These are phyloP conservation scores for Ptychochromis oligacanthus DNA, from an alignment of 2,113 vertebrate species.

Conservation along the genomic window DNA sequence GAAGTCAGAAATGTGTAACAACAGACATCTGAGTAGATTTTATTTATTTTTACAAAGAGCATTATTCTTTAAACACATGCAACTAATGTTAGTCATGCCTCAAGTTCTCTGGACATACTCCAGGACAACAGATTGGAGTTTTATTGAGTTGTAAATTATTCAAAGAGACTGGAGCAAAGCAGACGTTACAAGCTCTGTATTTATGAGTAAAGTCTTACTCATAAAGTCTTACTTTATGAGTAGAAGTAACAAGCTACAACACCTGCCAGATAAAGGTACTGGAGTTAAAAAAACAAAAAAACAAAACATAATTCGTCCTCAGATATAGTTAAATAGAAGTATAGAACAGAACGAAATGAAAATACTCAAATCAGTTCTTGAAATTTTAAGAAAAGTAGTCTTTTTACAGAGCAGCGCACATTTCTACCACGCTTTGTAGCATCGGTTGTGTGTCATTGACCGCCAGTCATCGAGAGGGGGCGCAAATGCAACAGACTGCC, in stretches of 20 bases:
- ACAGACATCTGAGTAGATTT: not conserved
- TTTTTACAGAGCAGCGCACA: not conserved
- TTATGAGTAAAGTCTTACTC: not conserved
- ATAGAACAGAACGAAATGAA: not conserved
- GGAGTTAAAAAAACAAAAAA: not conserved
- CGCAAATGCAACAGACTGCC: not conserved
- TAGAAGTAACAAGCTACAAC: not conserved
- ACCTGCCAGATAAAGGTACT: not conserved
- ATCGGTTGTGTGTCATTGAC: not conserved
- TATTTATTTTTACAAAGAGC: too few species aligned
- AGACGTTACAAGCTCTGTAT: not conserved
- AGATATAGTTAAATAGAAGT: not conserved
- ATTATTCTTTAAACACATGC: not conserved
- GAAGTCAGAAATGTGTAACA: not conserved
- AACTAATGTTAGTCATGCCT: not conserved
- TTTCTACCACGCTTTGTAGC: not conserved
- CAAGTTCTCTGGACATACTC: not conserved
- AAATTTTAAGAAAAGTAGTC: not conserved
- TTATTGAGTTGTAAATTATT: not conserved
- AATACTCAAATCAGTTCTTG: not conserved
- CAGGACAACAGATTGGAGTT: not conserved
- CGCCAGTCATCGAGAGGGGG: not conserved
- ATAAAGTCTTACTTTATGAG: slow-evolving; percentile 2
- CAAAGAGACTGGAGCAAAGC: not conserved
- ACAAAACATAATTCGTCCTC: not conserved